These are phyloP conservation scores for Sternarchorhynchus goeldii DNA, from an alignment of 2,797 vertebrate genomes.

Conservation along the genomic window DNA sequence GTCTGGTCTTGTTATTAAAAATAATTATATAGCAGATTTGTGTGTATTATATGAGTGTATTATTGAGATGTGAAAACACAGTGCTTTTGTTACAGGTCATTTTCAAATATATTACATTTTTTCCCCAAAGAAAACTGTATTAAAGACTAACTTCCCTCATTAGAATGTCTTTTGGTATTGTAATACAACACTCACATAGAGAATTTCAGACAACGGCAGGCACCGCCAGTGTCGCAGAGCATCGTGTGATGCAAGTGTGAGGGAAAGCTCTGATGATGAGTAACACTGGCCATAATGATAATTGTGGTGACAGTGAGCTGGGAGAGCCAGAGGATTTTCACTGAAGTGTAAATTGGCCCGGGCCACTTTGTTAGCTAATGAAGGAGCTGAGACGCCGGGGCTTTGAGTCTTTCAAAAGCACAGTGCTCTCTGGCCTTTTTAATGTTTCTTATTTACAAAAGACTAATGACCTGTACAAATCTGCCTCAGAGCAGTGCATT, in stretches of 20 bases:
- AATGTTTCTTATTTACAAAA: constrained; percentile 40
- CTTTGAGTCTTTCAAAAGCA: constrained; percentile 38
- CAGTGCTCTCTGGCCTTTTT: constrained; percentile 30
- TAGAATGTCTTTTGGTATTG: neutral
- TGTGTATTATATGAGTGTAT: too few relatives aligned
- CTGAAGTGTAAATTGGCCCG: constrained; percentile 53
- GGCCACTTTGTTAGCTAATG: constrained; percentile 50
- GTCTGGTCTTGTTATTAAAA: neutral
- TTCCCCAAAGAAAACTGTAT: too few relatives aligned
- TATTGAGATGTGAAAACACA: too few relatives aligned
- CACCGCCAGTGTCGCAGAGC: neutral
- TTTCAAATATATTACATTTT: neutral
- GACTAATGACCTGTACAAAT: constrained; percentile 49
- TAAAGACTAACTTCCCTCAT: too few relatives aligned
- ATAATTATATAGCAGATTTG: neutral
- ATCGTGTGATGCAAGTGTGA: constrained; percentile 22
- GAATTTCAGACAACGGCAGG: constrained; percentile 21
- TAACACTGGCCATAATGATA: constrained; percentile 38
- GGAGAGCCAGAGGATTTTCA: constrained; percentile 34
- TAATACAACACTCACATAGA: constrained; percentile 9
- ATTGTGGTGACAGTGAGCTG: constrained; percentile 24
- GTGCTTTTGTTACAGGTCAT: neutral
- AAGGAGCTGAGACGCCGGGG: constrained; percentile 22
- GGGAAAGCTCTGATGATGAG: constrained; percentile 25
- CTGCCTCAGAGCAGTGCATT: constrained; percentile 26